These are phyloP conservation scores for Montifringilla adamsi DNA, from an alignment of 2,113 vertebrate genomes.

Conservation along the genomic window DNA sequence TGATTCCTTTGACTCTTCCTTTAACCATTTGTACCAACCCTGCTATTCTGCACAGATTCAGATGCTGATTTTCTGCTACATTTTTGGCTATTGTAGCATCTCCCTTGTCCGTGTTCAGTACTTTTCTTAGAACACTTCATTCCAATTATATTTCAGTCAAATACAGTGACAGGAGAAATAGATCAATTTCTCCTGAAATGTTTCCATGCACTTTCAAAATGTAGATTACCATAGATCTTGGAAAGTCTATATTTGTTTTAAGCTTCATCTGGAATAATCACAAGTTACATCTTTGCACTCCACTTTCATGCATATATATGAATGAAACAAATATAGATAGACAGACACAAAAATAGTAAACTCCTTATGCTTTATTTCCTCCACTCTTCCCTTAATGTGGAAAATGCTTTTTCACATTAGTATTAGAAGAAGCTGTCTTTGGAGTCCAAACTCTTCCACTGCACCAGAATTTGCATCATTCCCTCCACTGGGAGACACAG, in stretches of 20 bases:
- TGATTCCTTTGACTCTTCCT: not conserved
- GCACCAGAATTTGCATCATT: not conserved
- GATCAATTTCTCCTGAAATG: not conserved
- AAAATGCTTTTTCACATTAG: not conserved
- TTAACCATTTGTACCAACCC: not conserved
- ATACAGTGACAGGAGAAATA: not conserved
- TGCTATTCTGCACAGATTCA: not conserved
- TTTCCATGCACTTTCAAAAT: not conserved
- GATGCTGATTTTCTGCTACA: not conserved
- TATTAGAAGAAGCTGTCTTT: not conserved
- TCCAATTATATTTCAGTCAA: not conserved
- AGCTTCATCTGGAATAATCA: not conserved
- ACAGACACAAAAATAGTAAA: not conserved
- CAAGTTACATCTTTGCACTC: not conserved
- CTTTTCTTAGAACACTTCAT: not conserved
- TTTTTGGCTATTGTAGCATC: not conserved
- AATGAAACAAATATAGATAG: not conserved
- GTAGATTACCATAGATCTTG: not conserved
- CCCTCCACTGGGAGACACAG: not conserved
- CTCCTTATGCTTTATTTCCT: not conserved
- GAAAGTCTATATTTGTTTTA: not conserved
- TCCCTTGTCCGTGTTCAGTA: not conserved
- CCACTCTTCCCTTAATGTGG: not conserved
- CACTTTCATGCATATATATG: not conserved
- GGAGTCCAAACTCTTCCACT: not conserved